Evolutionary conservation across 2,113 vertebrate genomes (phyloP).

Genomic region (Petrocephalus microphthalmus): DNA sequence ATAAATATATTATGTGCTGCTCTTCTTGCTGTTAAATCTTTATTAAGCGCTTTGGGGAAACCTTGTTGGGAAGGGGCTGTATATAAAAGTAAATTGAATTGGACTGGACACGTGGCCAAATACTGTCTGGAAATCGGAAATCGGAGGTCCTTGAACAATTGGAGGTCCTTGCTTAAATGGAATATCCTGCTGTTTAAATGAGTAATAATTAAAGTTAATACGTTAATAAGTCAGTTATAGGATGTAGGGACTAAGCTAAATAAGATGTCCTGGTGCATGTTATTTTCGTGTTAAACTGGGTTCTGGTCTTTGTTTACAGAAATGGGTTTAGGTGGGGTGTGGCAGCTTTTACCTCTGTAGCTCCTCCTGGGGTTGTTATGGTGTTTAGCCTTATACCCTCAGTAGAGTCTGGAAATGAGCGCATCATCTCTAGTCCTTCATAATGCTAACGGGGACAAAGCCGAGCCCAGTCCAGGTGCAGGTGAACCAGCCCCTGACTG

Average conservation of each 20-base stretch:
- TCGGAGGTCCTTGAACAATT: background rate
- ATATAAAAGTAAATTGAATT: slow-evolving; percentile 2
- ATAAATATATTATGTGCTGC: slow-evolving; percentile 1
- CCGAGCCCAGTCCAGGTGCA: background rate
- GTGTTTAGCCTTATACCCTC: background rate
- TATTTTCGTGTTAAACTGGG: background rate
- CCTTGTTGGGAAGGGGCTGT: background rate
- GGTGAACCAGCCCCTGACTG: background rate
- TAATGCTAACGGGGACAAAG: background rate
- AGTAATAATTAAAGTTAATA: slow-evolving; percentile 1
- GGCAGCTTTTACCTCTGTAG: background rate
- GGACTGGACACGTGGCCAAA: background rate
- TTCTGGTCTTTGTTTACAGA: background rate
- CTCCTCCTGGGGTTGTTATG: background rate
- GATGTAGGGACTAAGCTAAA: background rate
- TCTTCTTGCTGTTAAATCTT: slow-evolving; percentile 6
- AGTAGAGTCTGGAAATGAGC: background rate
- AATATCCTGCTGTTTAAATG: slow-evolving; percentile 15
- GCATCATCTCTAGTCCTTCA: background rate
- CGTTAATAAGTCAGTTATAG: background rate
- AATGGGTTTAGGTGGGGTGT: background rate
- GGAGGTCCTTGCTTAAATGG: background rate
- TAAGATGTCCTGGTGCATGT: background rate
- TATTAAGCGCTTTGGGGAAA: slow-evolving; percentile 9
- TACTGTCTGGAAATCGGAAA: background rate